Percentiles rank a stretch among this genome's conserved stretches.
Conservation (phyloP, 2,113 vertebrate species). For the Cyprinodon brontotheroides region DNA sequence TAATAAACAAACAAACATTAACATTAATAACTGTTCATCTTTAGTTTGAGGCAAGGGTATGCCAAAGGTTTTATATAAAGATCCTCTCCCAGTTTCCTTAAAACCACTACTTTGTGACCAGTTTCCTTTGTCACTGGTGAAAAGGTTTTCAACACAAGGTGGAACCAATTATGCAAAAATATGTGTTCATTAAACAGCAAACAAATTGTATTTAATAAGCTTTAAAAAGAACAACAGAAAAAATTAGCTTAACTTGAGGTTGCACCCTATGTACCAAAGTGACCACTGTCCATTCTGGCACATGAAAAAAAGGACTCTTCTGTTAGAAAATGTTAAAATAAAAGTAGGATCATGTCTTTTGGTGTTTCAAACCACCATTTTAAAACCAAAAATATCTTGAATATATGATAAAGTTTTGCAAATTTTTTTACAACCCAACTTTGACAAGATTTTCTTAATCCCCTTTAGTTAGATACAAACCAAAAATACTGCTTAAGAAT, state of each 20-base stretch:
- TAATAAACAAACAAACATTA: neutral
- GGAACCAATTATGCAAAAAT: neutral
- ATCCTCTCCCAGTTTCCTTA: no score
- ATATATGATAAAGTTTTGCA: neutral
- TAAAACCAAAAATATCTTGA: no score
- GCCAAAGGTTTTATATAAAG: no score
- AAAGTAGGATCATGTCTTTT: neutral
- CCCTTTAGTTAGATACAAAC: neutral
- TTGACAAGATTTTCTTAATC: neutral
- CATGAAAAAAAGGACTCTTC: no score
- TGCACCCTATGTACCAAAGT: neutral
- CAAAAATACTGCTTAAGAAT: neutral
- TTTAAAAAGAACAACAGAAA: no score
- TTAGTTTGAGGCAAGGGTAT: no score
- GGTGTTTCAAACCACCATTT: no score
- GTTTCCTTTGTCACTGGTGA: neutral
- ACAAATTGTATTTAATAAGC: no score
- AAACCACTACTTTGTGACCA: no score
- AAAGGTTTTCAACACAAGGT: neutral
- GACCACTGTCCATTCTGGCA: neutral
- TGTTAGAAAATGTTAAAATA: no score
- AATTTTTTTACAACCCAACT: neutral
- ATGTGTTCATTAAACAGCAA: no score
- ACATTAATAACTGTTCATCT: neutral
- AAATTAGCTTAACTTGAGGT: no score